These are phyloP conservation scores for Heliconius charithonia DNA, from an alignment of 2,888 invertebrate species.

Conservation along the genomic window DNA sequence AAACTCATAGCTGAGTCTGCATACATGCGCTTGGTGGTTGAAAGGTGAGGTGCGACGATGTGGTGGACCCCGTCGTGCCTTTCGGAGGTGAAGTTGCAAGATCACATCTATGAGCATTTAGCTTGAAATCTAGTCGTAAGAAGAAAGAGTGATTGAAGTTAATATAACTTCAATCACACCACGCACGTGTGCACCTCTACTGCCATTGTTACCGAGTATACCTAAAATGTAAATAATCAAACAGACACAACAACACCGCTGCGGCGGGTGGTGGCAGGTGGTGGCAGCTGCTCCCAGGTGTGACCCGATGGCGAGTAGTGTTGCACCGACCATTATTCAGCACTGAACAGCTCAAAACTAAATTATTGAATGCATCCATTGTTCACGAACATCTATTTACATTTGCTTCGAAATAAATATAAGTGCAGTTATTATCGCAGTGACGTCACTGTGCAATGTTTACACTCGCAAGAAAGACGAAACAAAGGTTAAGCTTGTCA, in stretches of 20 bases:
- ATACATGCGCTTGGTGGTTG: not conserved
- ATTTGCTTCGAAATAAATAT: not conserved
- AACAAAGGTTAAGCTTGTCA: conserved; percentile 18
- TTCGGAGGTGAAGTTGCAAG: too few relatives aligned
- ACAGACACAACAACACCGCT: not conserved
- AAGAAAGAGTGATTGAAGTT: too few relatives aligned
- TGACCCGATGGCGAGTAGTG: too few relatives aligned
- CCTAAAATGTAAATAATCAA: not conserved
- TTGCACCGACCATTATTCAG: too few relatives aligned
- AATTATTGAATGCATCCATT: not conserved
- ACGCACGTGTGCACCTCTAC: too few relatives aligned
- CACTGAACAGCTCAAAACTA: not conserved
- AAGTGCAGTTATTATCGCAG: not conserved
- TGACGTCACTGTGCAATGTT: conserved; percentile 4
- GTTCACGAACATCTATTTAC: not conserved
- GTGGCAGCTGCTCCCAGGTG: too few relatives aligned
- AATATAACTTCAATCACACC: too few relatives aligned
- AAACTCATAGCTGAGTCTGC: not conserved
- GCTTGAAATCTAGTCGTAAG: too few relatives aligned
- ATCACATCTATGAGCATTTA: too few relatives aligned
- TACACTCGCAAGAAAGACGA: conserved; percentile 9
- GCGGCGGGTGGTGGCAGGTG: too few relatives aligned
- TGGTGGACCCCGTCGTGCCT: too few relatives aligned
- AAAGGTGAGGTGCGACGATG: not conserved
- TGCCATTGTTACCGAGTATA: not conserved